Evolutionary conservation across 2,797 vertebrate species (phyloP), one percentile per base, ranked within the genome.

Genomic region (Scolopax rusticola): DNA sequence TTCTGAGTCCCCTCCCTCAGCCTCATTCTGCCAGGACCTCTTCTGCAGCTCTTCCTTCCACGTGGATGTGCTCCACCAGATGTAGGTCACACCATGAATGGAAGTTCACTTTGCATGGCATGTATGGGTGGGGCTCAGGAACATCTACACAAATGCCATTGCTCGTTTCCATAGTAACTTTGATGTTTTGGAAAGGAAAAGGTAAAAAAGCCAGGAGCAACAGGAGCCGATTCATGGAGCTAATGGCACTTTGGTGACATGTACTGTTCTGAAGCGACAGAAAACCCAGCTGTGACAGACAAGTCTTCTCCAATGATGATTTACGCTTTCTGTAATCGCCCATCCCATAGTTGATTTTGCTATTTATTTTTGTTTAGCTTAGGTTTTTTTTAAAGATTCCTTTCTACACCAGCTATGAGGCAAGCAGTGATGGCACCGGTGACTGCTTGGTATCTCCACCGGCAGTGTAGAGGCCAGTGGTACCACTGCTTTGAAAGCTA

Each of bases 151-250:
- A 86, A 97, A 67, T 86, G 50, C 51, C 64, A 11, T 9, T 43
- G 56, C 78, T 83, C 64, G 96, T 98, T 98, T 96, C 97, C 96
- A 96, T 97, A 95, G 97, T 94, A 97, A 98, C 96, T 95, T 89
- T 78, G 94, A 96, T 95, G 95, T 95, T 97, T 96, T 50, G 48
- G 95, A 93, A 90, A 12, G 38, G 67, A 89, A 95, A 93, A 97
- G 92, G 88, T 3, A 69, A 94, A 97, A 92, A 89, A 94, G 16
- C 82, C 47, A 54, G 89, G 32, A 61, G 56, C n/a, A 91, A 51
- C 38, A 84, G 80, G 69, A 94, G 92, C 57, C 1, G 14, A 5
- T 25, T 56, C 89, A 89, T 84, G 53, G 60, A 65, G 67, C 76
- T 64, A 51, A 59, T 45, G 76, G 89, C 81, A 20, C 45, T 56